Evolutionary conservation across 2,888 invertebrate species (phyloP).

Genomic region (Auanema sp.): DNA sequence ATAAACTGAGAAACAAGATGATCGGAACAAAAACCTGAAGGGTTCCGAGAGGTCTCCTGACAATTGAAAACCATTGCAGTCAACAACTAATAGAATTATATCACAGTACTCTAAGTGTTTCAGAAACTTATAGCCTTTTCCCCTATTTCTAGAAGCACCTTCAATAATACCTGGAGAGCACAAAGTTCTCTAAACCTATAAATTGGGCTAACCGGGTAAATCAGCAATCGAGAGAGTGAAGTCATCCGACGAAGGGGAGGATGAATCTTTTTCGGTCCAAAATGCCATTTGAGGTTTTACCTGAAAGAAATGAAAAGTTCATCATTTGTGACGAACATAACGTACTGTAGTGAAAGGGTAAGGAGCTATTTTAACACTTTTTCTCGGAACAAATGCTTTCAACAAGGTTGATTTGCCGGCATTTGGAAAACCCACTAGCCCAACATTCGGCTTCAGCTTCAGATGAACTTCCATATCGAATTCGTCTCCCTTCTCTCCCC

Average conservation of each 20-base stretch:
- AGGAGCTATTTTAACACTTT: constrained; percentile 55
- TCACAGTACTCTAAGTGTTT: constrained; percentile 61
- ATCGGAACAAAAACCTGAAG: constrained; percentile 33
- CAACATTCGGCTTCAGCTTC: constrained; percentile 58
- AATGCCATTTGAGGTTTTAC: constrained; percentile 40
- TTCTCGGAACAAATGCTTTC: constrained; percentile 54
- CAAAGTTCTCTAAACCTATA: background rate
- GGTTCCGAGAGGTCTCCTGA: constrained; percentile 47
- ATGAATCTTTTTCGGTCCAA: constrained; percentile 13
- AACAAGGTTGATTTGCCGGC: constrained; percentile 62
- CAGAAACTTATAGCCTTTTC: constrained; percentile 54
- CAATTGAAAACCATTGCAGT: constrained; percentile 55
- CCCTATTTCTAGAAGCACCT: constrained; percentile 56
- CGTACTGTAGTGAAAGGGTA: constrained; percentile 58
- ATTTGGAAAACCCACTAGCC: constrained; percentile 60
- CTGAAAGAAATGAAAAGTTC: constrained; percentile 13
- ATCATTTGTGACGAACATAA: background rate
- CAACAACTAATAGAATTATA: constrained; percentile 58
- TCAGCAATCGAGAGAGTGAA: constrained; percentile 57
- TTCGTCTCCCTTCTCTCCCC: constrained; percentile 43
- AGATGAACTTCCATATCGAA: constrained; percentile 48
- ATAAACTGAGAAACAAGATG: background rate
- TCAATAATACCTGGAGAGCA: constrained; percentile 49
- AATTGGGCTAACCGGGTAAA: constrained; percentile 27
- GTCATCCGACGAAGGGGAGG: constrained; percentile 16